These are phyloP conservation scores for Plusia festucae DNA, from an alignment of 2,888 invertebrate genomes.

Conservation along the genomic window DNA sequence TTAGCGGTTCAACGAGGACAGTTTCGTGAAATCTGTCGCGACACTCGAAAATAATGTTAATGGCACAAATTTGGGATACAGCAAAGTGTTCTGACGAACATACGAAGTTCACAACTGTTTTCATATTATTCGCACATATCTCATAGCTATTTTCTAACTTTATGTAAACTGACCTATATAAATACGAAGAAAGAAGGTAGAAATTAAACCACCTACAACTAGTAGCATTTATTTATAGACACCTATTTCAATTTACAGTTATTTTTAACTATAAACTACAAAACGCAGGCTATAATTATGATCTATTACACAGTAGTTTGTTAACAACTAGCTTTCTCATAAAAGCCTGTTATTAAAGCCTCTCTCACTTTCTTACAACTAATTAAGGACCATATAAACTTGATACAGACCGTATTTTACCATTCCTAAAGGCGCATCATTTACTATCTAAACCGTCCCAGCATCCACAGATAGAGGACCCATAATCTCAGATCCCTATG, in stretches of 20 bases:
- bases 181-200: background rate
- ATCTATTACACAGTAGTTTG: slow-evolving; percentile 32
- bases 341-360: slow-evolving; percentile 38
- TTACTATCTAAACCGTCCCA: slow-evolving; percentile 50
- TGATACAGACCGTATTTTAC: slow-evolving; percentile 35
- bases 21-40: slow-evolving; percentile 38
- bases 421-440: slow-evolving; percentile 32
- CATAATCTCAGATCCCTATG: slow-evolving; percentile 57
- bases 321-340: slow-evolving; percentile 31
- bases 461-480: slow-evolving; percentile 41
- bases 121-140: no score
- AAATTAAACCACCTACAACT: background rate
- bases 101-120: no score
- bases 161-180: no score
- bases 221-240: background rate
- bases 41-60: slow-evolving; percentile 20
- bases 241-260: slow-evolving; percentile 9
- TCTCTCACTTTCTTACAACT: slow-evolving; percentile 48
- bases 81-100: background rate
- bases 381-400: slow-evolving; percentile 48
- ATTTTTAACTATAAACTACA: slow-evolving; percentile 17
- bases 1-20: slow-evolving; percentile 30
- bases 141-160: no score
- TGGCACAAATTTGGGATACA: background rate
- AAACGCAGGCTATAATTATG: slow-evolving; percentile 37